phyloP scores from a whole-genome alignment of 1,140 invertebrate genomes.

The Drosophila athabasca region DNA sequence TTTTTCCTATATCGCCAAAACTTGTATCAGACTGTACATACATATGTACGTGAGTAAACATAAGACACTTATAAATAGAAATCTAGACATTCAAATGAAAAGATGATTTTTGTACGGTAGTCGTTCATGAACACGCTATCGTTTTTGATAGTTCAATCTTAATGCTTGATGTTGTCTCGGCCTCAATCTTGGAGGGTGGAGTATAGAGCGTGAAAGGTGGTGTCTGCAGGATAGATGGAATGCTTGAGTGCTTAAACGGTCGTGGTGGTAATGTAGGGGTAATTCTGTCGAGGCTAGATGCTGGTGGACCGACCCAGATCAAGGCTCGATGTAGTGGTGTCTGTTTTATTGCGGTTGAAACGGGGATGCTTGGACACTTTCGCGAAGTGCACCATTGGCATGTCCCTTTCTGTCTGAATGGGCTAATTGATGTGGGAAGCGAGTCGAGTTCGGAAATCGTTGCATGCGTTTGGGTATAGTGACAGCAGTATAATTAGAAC shows the following conservation, averaged over 20 bases:
- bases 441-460: neutral
- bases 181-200: too few relatives aligned
- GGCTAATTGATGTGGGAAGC: conserved; percentile 30
- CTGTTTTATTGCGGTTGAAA: conserved; percentile 64
- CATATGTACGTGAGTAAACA: too few relatives aligned
- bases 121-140: neutral
- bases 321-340: conserved; percentile 65
- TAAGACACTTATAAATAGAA: too few relatives aligned
- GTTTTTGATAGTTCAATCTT: neutral
- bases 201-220: conserved; percentile 9
- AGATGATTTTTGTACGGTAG: too few relatives aligned
- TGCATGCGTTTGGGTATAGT: neutral
- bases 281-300: conserved; percentile 50
- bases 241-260: neutral
- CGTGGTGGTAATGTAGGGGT: neutral
- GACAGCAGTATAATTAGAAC: conserved; percentile 37
- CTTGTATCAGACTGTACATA: too few relatives aligned
- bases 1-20: too few relatives aligned
- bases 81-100: too few relatives aligned
- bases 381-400: conserved; percentile 73
- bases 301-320: conserved; percentile 73
- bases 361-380: conserved; percentile 48
- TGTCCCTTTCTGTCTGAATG: conserved; percentile 22
- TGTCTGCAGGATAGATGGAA: neutral
- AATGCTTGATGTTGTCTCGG: neutral